Base-by-base conservation (phyloP, 2,113 vertebrate species). In the Empidonax alnorum region DNA sequence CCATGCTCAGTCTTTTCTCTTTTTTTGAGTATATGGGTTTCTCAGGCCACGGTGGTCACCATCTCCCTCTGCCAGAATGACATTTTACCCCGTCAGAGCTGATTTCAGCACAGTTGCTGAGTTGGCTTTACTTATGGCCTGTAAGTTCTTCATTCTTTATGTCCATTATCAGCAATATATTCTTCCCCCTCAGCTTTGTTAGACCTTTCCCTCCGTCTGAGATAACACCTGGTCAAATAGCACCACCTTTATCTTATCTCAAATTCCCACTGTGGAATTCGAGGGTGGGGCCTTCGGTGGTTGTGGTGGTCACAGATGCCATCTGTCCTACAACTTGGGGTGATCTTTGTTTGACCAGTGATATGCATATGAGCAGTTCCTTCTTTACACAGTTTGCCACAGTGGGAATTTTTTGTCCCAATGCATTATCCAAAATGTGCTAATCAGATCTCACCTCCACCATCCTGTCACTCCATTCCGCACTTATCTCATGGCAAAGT, bases 261-360 rank as follows among this genome's bases (percentile, higher is more conserved):
- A 55, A 12, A 2, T 22, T 53, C 20, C 35, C 47, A 7, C 25
- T 23, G 22, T 0, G 0, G 41, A 35, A 4, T 47, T 7, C 1
- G 1, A 18, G 9, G 41, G 14, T 66, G 16, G 25, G 37, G 37
- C 25, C 25, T 41, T 66, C 10, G 6, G 9, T 42, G 47, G n/a
- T 3, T 46, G 28, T 1, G 25, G 2, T 42, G 11, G 30, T 12
- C 46, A 67, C 21, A 69, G 41, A 11, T 7, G 7, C 3, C 35
- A 35, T 20, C 41, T 53, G 17, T 33, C 41, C 55, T 18, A 14
- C 3, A 37, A 42, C 2, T 4, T 55, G 12, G 14, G 14, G 25
- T 9, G 21, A 5, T 62, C 41, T 49, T 55, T 61, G 15, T 39
- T 61, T 83, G 55, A 31, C 8, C 41, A 19, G 6, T 27, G 9